These are phyloP conservation scores for Pilophorus perplexus DNA, from an alignment of 2,888 invertebrate species.

Conservation along the genomic window DNA sequence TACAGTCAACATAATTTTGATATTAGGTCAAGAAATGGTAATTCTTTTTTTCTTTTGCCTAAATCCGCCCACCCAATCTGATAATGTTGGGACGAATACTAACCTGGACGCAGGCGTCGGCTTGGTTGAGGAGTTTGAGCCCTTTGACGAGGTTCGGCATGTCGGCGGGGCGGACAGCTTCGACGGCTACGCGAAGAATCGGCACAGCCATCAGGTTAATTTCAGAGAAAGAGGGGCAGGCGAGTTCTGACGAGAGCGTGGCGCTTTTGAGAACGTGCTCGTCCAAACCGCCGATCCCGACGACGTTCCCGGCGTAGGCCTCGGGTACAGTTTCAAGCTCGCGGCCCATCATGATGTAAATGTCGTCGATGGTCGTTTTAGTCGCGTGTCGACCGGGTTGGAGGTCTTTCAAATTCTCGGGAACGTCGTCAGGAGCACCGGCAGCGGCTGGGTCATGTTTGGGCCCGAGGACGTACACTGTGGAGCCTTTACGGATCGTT, in stretches of 20 bases:
- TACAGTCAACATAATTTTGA: too few species aligned
- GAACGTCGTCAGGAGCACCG: constrained; percentile 49
- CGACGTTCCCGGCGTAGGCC: constrained; percentile 86
- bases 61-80: too few species aligned
- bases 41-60: too few species aligned
- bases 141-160: constrained; percentile 63
- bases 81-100: too few species aligned
- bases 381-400: constrained; percentile 66
- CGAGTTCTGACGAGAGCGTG: constrained; percentile 76
- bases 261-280: constrained; percentile 83
- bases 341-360: constrained; percentile 91
- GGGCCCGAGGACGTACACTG: constrained; percentile 79
- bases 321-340: constrained; percentile 77
- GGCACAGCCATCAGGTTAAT: constrained; percentile 74
- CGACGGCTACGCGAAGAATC: constrained; percentile 89
- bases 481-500: constrained; percentile 69
- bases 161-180: constrained; percentile 78
- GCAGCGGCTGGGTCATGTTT: constrained; percentile 76
- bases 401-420: constrained; percentile 60
- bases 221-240: constrained; percentile 86
- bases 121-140: constrained; percentile 83
- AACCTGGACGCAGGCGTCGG: constrained; percentile 91
- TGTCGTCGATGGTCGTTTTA: constrained; percentile 62
- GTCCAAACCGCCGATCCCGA: constrained; percentile 81
- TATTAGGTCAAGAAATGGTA: too few species aligned